Evolutionary conservation across 2,797 vertebrate species (phyloP), one percentile per base, ranked within the genome.

Genomic region (Hirundo rustica): DNA sequence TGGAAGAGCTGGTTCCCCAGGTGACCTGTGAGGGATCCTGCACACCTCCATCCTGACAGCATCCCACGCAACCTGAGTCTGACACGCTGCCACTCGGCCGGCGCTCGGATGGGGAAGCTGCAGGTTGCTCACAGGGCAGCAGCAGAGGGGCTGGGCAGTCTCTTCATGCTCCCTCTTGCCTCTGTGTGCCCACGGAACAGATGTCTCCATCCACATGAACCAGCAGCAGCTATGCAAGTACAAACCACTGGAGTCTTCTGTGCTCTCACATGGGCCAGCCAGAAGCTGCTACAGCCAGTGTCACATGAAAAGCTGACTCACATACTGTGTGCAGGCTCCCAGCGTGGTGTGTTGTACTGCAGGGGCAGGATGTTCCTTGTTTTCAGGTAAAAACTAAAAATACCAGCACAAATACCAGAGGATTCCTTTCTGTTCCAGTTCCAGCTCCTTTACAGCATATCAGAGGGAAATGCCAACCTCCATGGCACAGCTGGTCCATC

Each of bases 161-260:
- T 60, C 47, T 66, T 36, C 30, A 0, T 48, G 60, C 40, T 66
- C 26, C 30, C 26, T 60, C 16, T 54, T 76, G 50, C 23, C 27
- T 44, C 71, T 30, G 8, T 10, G 45, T 42, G 10, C 51, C 62
- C 74, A 1, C 1, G 18, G 15, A 66, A 17, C 40, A 36, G 64
- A 11, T 7, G 18, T 27, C 58, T 81, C 67, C 89, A 54, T 58
- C 87, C 71, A 47, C 71, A 13, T 10, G 74, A 54, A 66, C 44
- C 42, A 50, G 48, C 94, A 70, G 88, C 89, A 93, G 78, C 93
- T 94, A 89, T 95, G 94, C 93, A 95, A 96, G 71, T 81, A 60
- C 72, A 50, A 87, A 75, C 81, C 87, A 40, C 78, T 82, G 65
- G 58, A 14, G 40, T 78, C 85, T 82, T 57, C 70, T 13, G 21